Conservation (phyloP, 2,113 vertebrate species). For the Crotalus helleri region DNA sequence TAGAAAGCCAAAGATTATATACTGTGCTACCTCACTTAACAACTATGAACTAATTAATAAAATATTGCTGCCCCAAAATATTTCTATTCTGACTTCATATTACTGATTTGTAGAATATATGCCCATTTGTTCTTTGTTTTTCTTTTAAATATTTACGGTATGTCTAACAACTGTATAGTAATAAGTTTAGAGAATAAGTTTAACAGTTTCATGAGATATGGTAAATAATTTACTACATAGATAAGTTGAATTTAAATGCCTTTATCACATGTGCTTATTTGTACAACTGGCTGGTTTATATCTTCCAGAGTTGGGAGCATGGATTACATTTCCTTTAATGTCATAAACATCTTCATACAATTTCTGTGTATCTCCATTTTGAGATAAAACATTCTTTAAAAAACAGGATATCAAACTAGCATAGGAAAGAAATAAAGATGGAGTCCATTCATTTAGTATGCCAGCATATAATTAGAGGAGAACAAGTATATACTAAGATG, state of each 20-base stretch:
- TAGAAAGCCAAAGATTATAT: background rate
- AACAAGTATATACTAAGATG: background rate
- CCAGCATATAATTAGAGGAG: background rate
- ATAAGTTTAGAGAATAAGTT: background rate
- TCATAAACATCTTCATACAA: background rate
- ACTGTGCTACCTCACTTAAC: accelerated
- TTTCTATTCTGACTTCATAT: background rate
- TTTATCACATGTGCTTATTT: background rate
- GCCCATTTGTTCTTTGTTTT: background rate
- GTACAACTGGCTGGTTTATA: background rate
- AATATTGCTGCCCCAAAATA: background rate
- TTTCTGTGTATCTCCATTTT: background rate
- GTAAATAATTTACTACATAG: background rate
- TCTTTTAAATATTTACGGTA: background rate
- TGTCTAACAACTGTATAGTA: background rate
- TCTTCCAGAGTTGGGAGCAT: background rate
- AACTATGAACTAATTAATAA: background rate
- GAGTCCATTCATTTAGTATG: background rate
- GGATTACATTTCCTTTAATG: background rate
- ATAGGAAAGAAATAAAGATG: background rate
- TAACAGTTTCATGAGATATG: background rate
- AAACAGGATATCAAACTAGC: background rate
- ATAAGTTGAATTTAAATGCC: background rate
- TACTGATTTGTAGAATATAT: background rate
- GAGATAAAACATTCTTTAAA: background rate